Base-by-base conservation (phyloP, 2,797 vertebrate species). In the Diplodus sargus region DNA sequence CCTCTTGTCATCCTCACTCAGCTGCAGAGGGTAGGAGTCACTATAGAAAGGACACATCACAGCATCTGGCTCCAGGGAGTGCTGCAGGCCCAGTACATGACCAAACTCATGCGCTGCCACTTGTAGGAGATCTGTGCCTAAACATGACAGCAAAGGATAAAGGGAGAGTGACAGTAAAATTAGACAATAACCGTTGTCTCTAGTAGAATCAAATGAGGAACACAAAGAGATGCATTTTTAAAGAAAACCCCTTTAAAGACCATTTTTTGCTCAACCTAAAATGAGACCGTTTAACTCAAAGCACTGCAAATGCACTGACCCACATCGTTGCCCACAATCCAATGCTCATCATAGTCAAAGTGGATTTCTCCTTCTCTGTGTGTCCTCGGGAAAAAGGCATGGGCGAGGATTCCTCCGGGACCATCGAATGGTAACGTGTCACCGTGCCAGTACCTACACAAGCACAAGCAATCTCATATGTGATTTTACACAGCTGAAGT, bases 91-190 rank as follows among this genome's bases (percentile, higher is more conserved):
- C 57, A 99, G 93, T 30, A 96, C 96, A 0, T 99, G 97, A 70
- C 97, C 97, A 68, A 99, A 96, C 88, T 99, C 97, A 2, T 99
- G 97, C 79, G 96, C 96, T 3, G 97, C 97, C 81, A 98, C 97
- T 79, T 98, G 97, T 13, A 97, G 94, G 22, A 99, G 95, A 78
- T 99, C 97, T 3, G 97, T 98, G 76, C 97, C 97, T 98, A 42
- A 58, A 87, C 22, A 66, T 54, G 49, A 42, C 5, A 59, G 12
- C 14, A 68, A 45, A 43, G 48, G 42, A 68, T 30, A 25, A 22
- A 58, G 28, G 25, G 25, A 48, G 22, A 68, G 58, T 16, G 14
- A 62, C 16, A 52, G 9, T 16, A 4, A 39, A 63, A 53, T 64
- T 3, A 51, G 15, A 3, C 2, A 18, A 1, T 15, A 30, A 3